Conservation (phyloP, 2,113 vertebrate species). For the Melanostigma gelatinosum region DNA sequence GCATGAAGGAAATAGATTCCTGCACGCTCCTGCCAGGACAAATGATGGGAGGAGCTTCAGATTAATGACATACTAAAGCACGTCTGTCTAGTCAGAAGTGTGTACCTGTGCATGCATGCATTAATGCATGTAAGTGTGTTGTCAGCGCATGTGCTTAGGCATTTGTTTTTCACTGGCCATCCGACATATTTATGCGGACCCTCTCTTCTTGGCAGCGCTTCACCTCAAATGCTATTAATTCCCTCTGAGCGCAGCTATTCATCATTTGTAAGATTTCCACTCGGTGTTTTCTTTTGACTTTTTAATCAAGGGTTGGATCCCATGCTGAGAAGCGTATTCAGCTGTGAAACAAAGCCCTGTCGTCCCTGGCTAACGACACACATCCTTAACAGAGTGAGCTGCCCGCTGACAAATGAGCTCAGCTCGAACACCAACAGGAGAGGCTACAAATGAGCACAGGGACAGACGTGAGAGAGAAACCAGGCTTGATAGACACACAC, state of each 20-base stretch:
- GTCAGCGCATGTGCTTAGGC: constrained; percentile 4
- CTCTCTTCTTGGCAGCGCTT: constrained; percentile 40
- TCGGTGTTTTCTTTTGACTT: constrained; percentile 58
- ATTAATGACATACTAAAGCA: constrained; percentile 20
- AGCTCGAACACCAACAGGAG: constrained; percentile 3
- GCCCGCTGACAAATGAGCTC: constrained; percentile 62
- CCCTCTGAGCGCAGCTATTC: constrained; percentile 51
- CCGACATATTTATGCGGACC: constrained; percentile 30
- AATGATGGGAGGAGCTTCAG: constrained; percentile 19
- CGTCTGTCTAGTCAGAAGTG: neutral
- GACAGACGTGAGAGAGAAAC: constrained; percentile 24
- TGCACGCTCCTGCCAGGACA: neutral
- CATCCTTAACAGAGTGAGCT: constrained; percentile 49
- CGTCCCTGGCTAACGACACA: constrained; percentile 50
- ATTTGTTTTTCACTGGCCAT: constrained; percentile 9
- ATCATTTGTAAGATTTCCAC: constrained; percentile 64
- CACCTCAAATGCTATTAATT: constrained; percentile 61
- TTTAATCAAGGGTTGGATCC: constrained; percentile 71
- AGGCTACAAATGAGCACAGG: neutral
- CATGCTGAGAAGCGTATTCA: constrained; percentile 55
- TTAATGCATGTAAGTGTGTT: constrained; percentile 13
- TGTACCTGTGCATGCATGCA: constrained; percentile 1
- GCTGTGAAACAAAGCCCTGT: constrained; percentile 67
- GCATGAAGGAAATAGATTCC: constrained; percentile 25
- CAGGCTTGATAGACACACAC: constrained; percentile 27